Percentiles rank a stretch among this genome's conserved stretches.
phyloP scores from a whole-genome alignment of 2,888 invertebrate genomes.

The Osedax fenrisi region DNA sequence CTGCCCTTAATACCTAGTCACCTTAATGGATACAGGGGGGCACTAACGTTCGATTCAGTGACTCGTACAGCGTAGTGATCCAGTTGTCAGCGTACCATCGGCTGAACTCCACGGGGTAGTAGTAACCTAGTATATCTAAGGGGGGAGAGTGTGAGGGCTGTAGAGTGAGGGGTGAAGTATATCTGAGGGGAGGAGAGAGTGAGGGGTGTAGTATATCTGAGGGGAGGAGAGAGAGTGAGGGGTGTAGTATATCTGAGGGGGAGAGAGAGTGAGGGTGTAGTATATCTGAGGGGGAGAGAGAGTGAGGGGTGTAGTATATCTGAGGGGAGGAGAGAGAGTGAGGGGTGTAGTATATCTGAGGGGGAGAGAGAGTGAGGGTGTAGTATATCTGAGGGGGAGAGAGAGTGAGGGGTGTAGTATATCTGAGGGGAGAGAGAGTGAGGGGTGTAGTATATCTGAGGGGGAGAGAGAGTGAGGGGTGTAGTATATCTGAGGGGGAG shows the following conservation, averaged over 20 bases:
- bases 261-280: not conserved
- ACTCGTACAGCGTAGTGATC: not conserved
- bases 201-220: not conserved
- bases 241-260: not conserved
- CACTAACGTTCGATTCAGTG: not conserved
- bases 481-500: no score
- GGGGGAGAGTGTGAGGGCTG: not conserved
- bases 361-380: not conserved
- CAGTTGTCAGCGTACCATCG: not conserved
- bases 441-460: no score
- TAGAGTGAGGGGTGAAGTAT: not conserved
- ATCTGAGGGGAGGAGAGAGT: not conserved
- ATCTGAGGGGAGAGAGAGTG: not conserved
- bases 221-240: not conserved
- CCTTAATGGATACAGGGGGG: not conserved
- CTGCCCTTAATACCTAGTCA: no score
- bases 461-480: no score
- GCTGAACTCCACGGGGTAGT: not conserved
- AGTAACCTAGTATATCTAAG: not conserved
- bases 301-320: not conserved
- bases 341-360: not conserved
- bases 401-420: not conserved
- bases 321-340: not conserved
- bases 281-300: not conserved
- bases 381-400: no score